Percentiles rank a stretch among this genome's conserved stretches.
Conservation (phyloP, 2,888 invertebrate species). For the Rhodophaea formosa region DNA sequence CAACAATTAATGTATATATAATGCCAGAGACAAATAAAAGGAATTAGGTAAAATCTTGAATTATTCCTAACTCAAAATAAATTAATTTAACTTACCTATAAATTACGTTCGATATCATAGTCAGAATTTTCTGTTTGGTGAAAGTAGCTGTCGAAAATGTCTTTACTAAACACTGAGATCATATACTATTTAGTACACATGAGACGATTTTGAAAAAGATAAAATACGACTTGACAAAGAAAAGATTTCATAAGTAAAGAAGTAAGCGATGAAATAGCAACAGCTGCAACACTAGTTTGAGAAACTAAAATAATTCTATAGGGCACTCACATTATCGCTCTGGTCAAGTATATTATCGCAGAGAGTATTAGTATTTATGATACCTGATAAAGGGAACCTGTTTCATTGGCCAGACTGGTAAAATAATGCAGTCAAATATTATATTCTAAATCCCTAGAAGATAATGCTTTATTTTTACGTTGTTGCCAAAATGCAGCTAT, state of each 20-base stretch:
- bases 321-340: background rate
- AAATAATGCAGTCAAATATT: background rate
- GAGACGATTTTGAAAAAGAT: background rate
- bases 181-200: too few relatives aligned
- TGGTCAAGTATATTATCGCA: constrained; percentile 8
- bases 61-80: too few relatives aligned
- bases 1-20: too few relatives aligned
- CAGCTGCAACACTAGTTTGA: background rate
- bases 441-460: background rate
- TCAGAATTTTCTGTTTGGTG: too few relatives aligned
- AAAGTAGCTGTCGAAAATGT: too few relatives aligned
- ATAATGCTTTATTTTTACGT: background rate
- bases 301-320: background rate
- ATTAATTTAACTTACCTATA: too few relatives aligned
- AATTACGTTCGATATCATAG: too few relatives aligned
- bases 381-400: background rate
- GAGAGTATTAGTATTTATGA: background rate
- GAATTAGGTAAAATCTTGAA: too few relatives aligned
- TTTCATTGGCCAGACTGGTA: background rate
- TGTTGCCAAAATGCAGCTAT: too few relatives aligned
- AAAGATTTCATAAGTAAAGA: background rate
- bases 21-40: too few relatives aligned
- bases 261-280: background rate
- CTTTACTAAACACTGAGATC: too few relatives aligned
- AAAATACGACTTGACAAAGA: background rate